Evolutionary conservation across 2,113 vertebrate genomes (phyloP).

Genomic region (Oriolus oriolus): DNA sequence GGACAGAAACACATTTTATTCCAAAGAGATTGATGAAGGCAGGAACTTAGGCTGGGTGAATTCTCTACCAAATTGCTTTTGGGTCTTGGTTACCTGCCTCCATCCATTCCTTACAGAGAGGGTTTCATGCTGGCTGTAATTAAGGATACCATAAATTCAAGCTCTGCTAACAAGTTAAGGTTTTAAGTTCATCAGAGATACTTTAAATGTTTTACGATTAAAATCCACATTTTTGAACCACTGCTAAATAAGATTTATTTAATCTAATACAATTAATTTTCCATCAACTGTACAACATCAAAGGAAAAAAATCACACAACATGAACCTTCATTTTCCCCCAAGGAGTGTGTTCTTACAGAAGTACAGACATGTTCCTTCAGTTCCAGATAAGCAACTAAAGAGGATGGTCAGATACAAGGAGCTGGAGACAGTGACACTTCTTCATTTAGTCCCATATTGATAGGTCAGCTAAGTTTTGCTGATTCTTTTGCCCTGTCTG

Average conservation of each 20-base stretch:
- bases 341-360: background rate
- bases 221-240: background rate
- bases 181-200: background rate
- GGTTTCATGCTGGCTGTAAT: background rate
- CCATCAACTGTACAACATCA: background rate
- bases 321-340: background rate
- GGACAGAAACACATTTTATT: background rate
- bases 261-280: background rate
- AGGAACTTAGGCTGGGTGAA: background rate
- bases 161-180: background rate
- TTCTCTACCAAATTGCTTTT: background rate
- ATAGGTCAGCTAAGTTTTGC: background rate
- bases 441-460: background rate
- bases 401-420: background rate
- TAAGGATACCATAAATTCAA: background rate
- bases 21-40: background rate
- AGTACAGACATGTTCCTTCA: background rate
- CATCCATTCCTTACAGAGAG: background rate
- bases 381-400: background rate
- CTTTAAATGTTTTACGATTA: background rate
- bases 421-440: background rate
- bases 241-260: slow-evolving; percentile 1
- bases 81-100: background rate
- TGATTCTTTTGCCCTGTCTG: background rate
- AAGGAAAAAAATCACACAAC: background rate